Evolutionary conservation across 2,113 vertebrate species (phyloP), one percentile per base, ranked within the genome.

Genomic region (Anhinga anhinga): DNA sequence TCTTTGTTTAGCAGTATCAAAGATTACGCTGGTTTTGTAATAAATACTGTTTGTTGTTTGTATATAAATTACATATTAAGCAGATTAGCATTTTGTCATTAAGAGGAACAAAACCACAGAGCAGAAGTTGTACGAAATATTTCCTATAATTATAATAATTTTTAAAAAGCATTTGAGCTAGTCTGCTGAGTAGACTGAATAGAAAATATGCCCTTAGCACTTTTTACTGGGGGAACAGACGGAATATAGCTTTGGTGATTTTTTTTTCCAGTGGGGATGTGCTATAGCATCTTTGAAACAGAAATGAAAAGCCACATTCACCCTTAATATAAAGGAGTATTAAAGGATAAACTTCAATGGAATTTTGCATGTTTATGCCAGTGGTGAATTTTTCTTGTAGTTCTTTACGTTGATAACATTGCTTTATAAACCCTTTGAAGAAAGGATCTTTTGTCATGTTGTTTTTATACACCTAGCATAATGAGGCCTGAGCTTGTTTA

Each of bases 1-100:
- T 82, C 66, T 97, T 96, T 95, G 84, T 92, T 86, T 91, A 36
- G 52, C 32, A 85, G 49, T 72, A 95, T 77, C 38, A 83, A 40
- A 86, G 91, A 95, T 93, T 93, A 95, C 88, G 56, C 76, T 34
- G 84, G 38, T 86, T 96, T 95, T 92, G 78, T 58, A 95, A 92
- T 59, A 95, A 96, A 96, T 83, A 82, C 32, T 52, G n/a, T 76
- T 44, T 44, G 25, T 40, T 86, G 92, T 88, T 73, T 82, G 86
- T 95, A 80, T 96, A 94, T 95, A 95, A 94, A 86, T 92, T 84
- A 69, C 65, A 50, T 77, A 86, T 79, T 80, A 87, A 92, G 86
- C 59, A 90, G 82, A 95, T 82, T 92, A 71, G 80, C 82, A 85
- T 93, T 91, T 88, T 90, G 79, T 94, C 82, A 61, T 93, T 77